Base-by-base conservation (phyloP, 2,888 invertebrate species). In the Bombylius discolor region DNA sequence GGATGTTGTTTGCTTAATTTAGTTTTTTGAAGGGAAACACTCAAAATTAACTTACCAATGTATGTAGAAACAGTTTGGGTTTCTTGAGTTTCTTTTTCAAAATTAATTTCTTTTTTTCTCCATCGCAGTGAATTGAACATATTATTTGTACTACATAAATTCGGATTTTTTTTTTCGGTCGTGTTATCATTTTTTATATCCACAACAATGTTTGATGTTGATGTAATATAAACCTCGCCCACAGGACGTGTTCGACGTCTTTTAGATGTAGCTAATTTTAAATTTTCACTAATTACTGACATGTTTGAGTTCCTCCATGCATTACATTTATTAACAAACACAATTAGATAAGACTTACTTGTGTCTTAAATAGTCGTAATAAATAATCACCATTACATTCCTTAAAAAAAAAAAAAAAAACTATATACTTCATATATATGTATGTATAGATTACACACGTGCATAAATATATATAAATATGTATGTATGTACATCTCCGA, bases 221-320 rank as follows among this genome's bases (percentile, higher is more conserved):
- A 68, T 47, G 73, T 69, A 63, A 73, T 67, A 56, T 64, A 67
- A 39, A 73, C 73, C 64, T 73, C 73, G 59, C 73, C 73, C 42
- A 63, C 70, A 33, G 72, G 55, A 36, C 73, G 70, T n/a, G 73
- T 70, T 45, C 71, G 66, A 34, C 74, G 67, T 59, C 69, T 70
- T 55, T 73, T 72, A 52, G 55, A 58, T 58, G 48, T 48, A 59
- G 56, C 55, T 59, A 53, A 59, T 60, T 62, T 61, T 56, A 60
- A 36, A 42, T 42, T 42, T 42, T 11, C 11, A 42, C 11, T 42
- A 42, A 42, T 11, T 11, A 11, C 11, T 42, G 39, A 42, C 39
- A 42, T 42, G 11, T 4, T 42, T 42, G 11, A 42, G 23, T 23
- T 23, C 39, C 11, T 42, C 11, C 4, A 42, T 8, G 8, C 39